Evolutionary conservation across 2,797 vertebrate genomes (phyloP).

Genomic region (Brotula barbata): DNA sequence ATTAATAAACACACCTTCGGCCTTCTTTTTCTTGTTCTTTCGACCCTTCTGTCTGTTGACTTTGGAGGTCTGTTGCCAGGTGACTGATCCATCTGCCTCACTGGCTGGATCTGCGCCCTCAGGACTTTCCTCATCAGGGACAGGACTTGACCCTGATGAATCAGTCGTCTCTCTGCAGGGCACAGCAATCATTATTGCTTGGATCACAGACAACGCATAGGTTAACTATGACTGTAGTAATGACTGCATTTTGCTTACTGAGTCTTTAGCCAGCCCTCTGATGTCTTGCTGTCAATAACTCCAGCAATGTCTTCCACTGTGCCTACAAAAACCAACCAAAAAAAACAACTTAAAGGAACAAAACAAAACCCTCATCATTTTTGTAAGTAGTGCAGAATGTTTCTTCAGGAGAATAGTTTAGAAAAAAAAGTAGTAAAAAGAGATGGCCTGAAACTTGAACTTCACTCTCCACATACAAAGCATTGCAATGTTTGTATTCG

Average conservation of each 20-base stretch:
- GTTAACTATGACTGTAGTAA: neutral
- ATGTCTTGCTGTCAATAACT: constrained; percentile 85
- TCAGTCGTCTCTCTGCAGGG: constrained; percentile 69
- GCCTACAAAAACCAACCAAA: constrained; percentile 55
- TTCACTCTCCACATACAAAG: too few relatives aligned
- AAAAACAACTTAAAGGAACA: neutral
- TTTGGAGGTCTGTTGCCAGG: constrained; percentile 70
- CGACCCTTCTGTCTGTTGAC: constrained; percentile 76
- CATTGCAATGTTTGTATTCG: too few relatives aligned
- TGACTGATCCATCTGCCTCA: constrained; percentile 58
- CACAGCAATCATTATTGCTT: constrained; percentile 7
- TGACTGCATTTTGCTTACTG: constrained; percentile 62
- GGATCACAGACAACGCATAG: neutral
- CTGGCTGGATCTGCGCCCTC: constrained; percentile 64
- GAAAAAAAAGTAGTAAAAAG: too few relatives aligned
- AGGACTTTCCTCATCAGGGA: constrained; percentile 73
- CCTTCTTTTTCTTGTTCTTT: constrained; percentile 85
- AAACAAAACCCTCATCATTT: neutral
- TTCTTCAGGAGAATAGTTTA: too few relatives aligned
- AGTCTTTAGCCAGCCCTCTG: constrained; percentile 88
- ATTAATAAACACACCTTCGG: constrained; percentile 62
- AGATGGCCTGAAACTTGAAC: too few relatives aligned
- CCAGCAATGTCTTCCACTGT: constrained; percentile 83
- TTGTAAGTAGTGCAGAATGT: too few relatives aligned
- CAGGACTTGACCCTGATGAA: constrained; percentile 81